Evolutionary conservation across 2,888 invertebrate genomes (phyloP), one percentile per base, ranked within the genome.

Genomic region (Diogma glabrata): DNA sequence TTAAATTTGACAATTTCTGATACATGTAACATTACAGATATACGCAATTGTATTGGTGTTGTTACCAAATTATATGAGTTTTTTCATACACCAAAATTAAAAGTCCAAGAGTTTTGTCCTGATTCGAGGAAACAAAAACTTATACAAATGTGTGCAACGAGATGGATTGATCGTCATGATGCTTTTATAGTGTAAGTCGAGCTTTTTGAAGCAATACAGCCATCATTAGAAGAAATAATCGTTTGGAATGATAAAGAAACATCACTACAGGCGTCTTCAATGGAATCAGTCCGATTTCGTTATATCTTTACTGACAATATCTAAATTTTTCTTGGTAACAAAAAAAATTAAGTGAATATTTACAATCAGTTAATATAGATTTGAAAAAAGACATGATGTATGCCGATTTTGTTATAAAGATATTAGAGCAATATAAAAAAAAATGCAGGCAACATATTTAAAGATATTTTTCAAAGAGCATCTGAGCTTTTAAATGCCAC

Each of bases 51-150:
- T 40, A 40, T 40, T 40, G 40, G 19, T 3, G 40, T 40, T 19
- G 19, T 19, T 40, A 5, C 40, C 17, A 40, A 40, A 40, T 19
- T 40, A 9, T 40, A 19, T 40, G 19, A 40, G 20, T 43, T 43
- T 43, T 43, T 43, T 43, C 43, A 43, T 22, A 43, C 43, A 5
- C 12, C 43, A 43, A 43, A 22, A 22, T 40, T 20, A 12, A 43
- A 43, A 43, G 22, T 43, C 22, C 43, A 22, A 22, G 20, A 43
- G 20, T 12, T 9, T 40, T 40, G 40, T 40, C 40, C 19, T 19
- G 19, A 40, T 17, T 19, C 19, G n/a, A 40, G 19, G 36, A 43
- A 43, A 43, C 43, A 40, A 43, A 43, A 43, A 22, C 43, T 43
- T 22, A n/a, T 20, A 2, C 20, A 43, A 43, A 20, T 20, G 10